Evolutionary conservation across 1,140 invertebrate species (phyloP).

Genomic region (Tachypleus tridentatus): DNA sequence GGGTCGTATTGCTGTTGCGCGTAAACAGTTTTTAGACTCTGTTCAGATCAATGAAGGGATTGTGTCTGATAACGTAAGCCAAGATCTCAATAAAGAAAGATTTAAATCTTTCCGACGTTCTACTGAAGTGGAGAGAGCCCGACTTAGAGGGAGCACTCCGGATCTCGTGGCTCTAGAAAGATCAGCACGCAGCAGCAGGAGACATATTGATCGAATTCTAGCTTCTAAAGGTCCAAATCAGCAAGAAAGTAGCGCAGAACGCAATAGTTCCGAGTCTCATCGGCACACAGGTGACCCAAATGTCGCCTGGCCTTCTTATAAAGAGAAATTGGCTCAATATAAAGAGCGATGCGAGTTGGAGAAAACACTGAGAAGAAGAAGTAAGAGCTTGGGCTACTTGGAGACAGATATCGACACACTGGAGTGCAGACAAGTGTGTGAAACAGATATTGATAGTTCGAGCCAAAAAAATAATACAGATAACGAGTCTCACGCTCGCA

Average conservation of each 20-base stretch:
- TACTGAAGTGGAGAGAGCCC: slow-evolving; percentile 12
- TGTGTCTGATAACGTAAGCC: background rate
- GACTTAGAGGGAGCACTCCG: slow-evolving; percentile 16
- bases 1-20: slow-evolving; percentile 9
- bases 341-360: background rate
- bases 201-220: background rate
- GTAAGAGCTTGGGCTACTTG: slow-evolving; percentile 46
- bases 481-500: slow-evolving; percentile 35
- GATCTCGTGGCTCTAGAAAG: slow-evolving; percentile 12
- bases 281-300: background rate
- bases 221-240: background rate
- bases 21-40: slow-evolving; percentile 17
- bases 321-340: background rate
- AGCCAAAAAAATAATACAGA: slow-evolving; percentile 38
- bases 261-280: background rate
- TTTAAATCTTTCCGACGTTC: slow-evolving; percentile 13
- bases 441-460: slow-evolving; percentile 27
- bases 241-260: background rate
- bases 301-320: background rate
- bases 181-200: slow-evolving; percentile 13
- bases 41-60: background rate
- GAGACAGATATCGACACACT: slow-evolving; percentile 69
- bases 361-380: background rate
- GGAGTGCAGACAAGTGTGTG: background rate
- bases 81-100: background rate